Conservation (phyloP, 1,140 invertebrate species). For the Nasonia giraulti region DNA sequence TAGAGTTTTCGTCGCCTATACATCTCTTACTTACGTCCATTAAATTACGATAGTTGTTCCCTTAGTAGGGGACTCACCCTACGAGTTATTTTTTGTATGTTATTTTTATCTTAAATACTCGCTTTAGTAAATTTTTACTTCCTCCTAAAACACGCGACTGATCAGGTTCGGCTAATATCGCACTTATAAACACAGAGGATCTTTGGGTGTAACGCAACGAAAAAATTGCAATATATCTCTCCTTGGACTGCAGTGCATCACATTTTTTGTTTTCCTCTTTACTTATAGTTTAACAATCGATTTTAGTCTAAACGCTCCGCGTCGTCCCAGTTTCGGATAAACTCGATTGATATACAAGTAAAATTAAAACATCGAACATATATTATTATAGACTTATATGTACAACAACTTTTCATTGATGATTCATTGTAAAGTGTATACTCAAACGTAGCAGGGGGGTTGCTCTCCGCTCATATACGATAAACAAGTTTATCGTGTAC, state of each 20-base stretch:
- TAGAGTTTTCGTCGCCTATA: constrained; percentile 14
- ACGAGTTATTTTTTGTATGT: constrained; percentile 24
- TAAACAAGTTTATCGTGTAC: no score
- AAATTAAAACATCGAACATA: background rate
- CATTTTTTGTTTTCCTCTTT: background rate
- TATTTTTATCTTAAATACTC: constrained; percentile 22
- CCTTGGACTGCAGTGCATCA: background rate
- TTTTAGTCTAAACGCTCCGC: background rate
- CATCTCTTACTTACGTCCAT: constrained; percentile 39
- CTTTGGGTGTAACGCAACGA: background rate
- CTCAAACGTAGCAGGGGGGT: background rate
- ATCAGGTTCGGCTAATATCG: background rate
- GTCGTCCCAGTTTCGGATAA: background rate
- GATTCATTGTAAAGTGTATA: background rate
- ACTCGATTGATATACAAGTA: background rate
- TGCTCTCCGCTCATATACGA: no score
- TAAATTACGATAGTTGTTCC: constrained; percentile 50
- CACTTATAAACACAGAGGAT: background rate
- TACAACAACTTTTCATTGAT: background rate
- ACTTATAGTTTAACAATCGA: background rate
- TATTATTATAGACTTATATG: background rate
- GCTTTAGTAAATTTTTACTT: constrained; percentile 7
- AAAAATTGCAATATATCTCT: background rate
- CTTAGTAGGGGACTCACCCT: constrained; percentile 41
- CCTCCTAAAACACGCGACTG: background rate